A percentile compares a stretch with the other conserved stretches of the same genome.
Conservation (phyloP, 2,888 invertebrate genomes). For the Ceratothoa steindachneri region DNA sequence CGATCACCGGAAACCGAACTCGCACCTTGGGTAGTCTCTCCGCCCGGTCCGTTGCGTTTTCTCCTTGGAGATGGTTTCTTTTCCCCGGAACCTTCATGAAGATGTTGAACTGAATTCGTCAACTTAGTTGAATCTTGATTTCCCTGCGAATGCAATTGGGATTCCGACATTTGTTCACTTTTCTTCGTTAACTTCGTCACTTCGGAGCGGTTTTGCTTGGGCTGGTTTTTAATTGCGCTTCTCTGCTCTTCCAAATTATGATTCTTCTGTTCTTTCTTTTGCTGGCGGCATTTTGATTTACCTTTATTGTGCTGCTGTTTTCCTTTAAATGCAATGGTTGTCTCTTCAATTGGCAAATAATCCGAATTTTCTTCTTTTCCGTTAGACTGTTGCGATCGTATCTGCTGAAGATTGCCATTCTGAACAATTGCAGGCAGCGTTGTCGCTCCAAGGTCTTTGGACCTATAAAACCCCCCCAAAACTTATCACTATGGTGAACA, state of each 20-base stretch:
- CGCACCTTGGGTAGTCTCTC: not conserved
- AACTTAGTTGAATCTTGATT: not conserved
- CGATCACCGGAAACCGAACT: not conserved
- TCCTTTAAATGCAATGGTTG: not conserved
- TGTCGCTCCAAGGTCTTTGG: not conserved
- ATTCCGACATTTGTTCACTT: not conserved
- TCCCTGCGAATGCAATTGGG: not conserved
- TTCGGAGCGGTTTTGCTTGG: not conserved
- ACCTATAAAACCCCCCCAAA: too few relatives aligned
- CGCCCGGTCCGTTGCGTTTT: not conserved
- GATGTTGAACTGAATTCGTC: too few relatives aligned
- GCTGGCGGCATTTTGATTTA: not conserved
- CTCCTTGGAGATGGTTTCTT: not conserved
- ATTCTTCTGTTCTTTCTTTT: not conserved
- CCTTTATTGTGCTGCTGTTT: not conserved
- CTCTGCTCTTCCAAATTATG: not conserved
- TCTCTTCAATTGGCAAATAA: not conserved
- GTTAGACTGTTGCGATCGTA: not conserved
- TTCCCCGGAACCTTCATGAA: too few relatives aligned
- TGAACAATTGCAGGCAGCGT: not conserved
- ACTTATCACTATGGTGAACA: too few relatives aligned
- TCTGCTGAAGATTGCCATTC: not conserved
- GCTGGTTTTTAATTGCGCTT: not conserved
- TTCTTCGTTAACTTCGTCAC: too few relatives aligned
- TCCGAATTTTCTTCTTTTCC: not conserved